Percentiles rank a stretch among this genome's conserved stretches.
phyloP scores from a whole-genome alignment of 2,113 vertebrate genomes.

The Calonectris borealis region DNA sequence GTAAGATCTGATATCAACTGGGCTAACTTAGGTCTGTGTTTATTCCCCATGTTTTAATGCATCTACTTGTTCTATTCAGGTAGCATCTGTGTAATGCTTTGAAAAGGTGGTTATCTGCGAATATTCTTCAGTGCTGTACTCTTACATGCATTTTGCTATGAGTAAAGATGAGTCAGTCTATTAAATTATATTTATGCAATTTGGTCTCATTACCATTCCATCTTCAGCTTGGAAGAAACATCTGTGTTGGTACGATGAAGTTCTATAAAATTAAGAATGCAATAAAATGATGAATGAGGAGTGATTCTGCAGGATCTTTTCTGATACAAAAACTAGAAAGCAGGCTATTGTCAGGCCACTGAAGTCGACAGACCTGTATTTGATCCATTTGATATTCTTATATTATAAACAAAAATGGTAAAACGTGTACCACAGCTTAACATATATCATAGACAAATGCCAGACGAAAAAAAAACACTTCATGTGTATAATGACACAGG shows the following conservation, averaged over 20 bases:
- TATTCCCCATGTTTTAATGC: not conserved
- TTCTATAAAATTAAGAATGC: not conserved
- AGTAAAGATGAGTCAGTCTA: not conserved
- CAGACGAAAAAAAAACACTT: not conserved
- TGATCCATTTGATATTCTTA: not conserved
- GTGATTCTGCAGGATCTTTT: not conserved
- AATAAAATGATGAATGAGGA: not conserved
- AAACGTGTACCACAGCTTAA: not conserved
- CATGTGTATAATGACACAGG: not conserved
- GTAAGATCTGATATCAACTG: conserved; percentile 43
- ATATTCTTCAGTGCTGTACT: not conserved
- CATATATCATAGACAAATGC: not conserved
- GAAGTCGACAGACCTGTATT: not conserved
- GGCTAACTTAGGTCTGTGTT: not conserved
- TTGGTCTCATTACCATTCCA: not conserved
- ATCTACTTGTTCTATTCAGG: not conserved
- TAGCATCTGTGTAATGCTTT: not conserved
- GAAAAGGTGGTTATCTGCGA: not conserved
- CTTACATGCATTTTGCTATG: not conserved
- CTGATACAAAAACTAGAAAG: not conserved
- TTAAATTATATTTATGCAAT: not conserved
- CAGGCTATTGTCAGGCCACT: not conserved
- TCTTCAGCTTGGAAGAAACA: not conserved
- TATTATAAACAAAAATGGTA: not conserved
- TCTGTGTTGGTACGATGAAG: not conserved